These are phyloP conservation scores for Dynastes maya DNA, from an alignment of 2,888 invertebrate genomes.

Conservation along the genomic window DNA sequence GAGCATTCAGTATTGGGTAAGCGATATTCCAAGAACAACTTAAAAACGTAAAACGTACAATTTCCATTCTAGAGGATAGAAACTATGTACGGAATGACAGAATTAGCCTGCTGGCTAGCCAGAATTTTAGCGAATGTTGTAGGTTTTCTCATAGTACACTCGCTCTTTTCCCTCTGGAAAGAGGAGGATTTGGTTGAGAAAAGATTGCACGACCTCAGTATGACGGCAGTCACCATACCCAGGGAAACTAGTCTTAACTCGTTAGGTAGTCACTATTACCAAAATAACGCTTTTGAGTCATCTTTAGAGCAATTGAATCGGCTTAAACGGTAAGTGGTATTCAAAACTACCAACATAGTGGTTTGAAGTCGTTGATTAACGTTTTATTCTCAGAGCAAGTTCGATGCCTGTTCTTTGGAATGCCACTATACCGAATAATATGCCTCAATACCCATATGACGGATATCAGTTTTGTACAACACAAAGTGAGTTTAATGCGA, in stretches of 20 bases:
- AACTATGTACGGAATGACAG: conserved; percentile 71
- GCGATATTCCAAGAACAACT: conserved; percentile 46
- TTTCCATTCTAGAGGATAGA: conserved; percentile 68
- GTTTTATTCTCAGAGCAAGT: conserved; percentile 60
- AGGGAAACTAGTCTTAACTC: conserved; percentile 60
- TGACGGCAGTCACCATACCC: conserved; percentile 65
- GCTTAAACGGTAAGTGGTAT: conserved; percentile 33
- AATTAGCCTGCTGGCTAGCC: conserved; percentile 71
- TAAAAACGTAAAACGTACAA: not conserved
- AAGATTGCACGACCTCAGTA: conserved; percentile 70
- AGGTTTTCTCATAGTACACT: conserved; percentile 72
- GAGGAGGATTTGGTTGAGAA: conserved; percentile 72
- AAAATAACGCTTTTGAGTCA: conserved; percentile 67
- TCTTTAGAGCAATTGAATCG: conserved; percentile 63
- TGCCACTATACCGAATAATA: conserved; percentile 63
- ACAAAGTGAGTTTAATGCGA: conserved; percentile 70
- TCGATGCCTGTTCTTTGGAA: conserved; percentile 67
- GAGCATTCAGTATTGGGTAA: conserved; percentile 74
- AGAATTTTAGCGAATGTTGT: conserved; percentile 70
- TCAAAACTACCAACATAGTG: not conserved
- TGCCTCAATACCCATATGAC: conserved; percentile 63
- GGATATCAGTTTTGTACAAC: conserved; percentile 67
- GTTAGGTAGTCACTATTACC: conserved; percentile 64
- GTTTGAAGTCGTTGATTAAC: not conserved
- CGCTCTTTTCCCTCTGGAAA: conserved; percentile 72